Percentiles rank a stretch among this genome's conserved stretches.
Evolutionary conservation across 1,140 invertebrate species (phyloP).

Genomic region (Drosophila bocqueti): DNA sequence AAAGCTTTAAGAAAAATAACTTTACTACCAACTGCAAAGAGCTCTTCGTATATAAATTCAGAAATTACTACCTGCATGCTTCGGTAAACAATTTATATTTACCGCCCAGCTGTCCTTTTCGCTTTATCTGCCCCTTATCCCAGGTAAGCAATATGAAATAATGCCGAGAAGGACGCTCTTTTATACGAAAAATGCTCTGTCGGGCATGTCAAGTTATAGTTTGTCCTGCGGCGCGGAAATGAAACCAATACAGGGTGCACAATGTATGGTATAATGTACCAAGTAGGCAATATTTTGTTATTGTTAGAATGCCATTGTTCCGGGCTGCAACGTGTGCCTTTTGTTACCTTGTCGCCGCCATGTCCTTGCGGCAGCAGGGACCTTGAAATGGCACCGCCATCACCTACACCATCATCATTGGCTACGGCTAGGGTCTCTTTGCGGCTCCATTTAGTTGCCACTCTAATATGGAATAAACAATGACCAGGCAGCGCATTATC

Average conservation of each 20-base stretch:
- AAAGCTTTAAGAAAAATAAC: neutral
- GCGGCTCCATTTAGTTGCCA: constrained; percentile 42
- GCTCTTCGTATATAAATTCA: constrained; percentile 3
- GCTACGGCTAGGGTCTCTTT: constrained; percentile 19
- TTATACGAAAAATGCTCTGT: constrained; percentile 25
- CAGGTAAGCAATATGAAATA: constrained; percentile 19
- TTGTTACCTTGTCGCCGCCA: constrained; percentile 52
- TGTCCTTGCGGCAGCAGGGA: constrained; percentile 33
- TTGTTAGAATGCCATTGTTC: constrained; percentile 43
- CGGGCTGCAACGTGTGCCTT: constrained; percentile 32
- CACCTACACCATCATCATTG: constrained; percentile 11
- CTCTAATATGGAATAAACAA: constrained; percentile 62
- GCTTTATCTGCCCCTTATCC: constrained; percentile 8
- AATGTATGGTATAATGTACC: neutral
- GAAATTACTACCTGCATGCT: constrained; percentile 19
- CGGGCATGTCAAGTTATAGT: constrained; percentile 49
- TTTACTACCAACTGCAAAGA: constrained; percentile 1
- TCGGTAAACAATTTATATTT: constrained; percentile 28
- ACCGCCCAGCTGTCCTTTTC: constrained; percentile 8
- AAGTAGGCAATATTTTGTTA: constrained; percentile 51
- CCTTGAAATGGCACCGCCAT: constrained; percentile 30
- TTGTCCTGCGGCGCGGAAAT: constrained; percentile 48
- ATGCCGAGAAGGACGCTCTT: constrained; percentile 26
- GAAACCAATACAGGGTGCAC: constrained; percentile 38
- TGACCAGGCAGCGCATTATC: constrained; percentile 50